phyloP scores from a whole-genome alignment of 2,797 vertebrate species.

The Ptychadena robeensis region DNA sequence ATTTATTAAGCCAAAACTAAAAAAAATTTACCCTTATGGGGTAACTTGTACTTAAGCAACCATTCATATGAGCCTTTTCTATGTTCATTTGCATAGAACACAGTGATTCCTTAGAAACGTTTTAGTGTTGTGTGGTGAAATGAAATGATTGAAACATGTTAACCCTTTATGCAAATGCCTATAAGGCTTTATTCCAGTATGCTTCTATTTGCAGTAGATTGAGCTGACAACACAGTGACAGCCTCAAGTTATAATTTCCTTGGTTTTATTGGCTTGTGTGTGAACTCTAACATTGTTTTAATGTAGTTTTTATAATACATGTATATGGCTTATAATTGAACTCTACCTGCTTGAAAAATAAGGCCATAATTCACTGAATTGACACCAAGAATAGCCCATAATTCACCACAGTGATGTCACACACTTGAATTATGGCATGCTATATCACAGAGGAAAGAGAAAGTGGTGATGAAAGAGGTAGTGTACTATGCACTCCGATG shows the following conservation, averaged over 20 bases:
- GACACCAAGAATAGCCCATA: constrained; percentile 56
- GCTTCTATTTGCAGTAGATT: constrained; percentile 45
- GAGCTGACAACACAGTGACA: constrained; percentile 50
- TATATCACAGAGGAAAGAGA: constrained; percentile 55
- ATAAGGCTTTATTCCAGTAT: constrained; percentile 26
- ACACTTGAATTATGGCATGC: constrained; percentile 49
- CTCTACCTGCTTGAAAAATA: constrained; percentile 52
- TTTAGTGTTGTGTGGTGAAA: neutral
- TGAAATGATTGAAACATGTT: constrained; percentile 16
- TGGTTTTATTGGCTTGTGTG: constrained; percentile 55
- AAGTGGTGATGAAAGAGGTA: constrained; percentile 49
- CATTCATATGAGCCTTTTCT: no score
- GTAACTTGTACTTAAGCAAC: no score
- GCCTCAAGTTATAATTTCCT: constrained; percentile 56
- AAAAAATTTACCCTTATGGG: no score
- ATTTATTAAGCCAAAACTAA: no score
- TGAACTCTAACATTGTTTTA: constrained; percentile 59
- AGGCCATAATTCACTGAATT: constrained; percentile 50
- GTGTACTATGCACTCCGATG: constrained; percentile 46
- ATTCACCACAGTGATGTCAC: constrained; percentile 55
- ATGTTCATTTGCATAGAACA: no score
- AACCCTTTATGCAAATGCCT: constrained; percentile 46
- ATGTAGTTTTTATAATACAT: constrained; percentile 59
- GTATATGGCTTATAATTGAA: constrained; percentile 58
- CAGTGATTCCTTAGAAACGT: constrained; percentile 1